A percentile compares a stretch with the other conserved stretches of the same genome.
Conservation (phyloP, 2,888 invertebrate species). For the Heliconius aoede region DNA sequence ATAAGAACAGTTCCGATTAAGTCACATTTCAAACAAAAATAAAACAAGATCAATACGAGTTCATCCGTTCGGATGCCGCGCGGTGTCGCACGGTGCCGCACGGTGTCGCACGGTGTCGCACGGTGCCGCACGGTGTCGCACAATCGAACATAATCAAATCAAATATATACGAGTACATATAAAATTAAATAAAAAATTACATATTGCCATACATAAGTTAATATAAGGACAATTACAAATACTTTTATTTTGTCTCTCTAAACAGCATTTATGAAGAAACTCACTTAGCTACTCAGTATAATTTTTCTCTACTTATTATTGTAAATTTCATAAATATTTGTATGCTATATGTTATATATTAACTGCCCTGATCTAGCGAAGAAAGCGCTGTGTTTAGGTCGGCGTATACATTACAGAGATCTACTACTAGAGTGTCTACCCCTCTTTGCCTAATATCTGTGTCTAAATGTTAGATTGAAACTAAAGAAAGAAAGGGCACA, state of each 20-base stretch:
- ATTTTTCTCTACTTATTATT: not conserved
- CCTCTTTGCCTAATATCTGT: not conserved
- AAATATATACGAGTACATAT: not conserved
- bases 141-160: not conserved
- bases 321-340: not conserved
- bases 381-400: no score
- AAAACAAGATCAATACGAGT: no score
- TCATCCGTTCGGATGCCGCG: no score
- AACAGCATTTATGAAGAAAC: slow-evolving; percentile 8
- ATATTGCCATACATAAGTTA: not conserved
- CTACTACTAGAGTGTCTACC: not conserved
- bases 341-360: no score
- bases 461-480: not conserved
- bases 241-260: not conserved
- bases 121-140: no score
- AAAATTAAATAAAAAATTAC: not conserved
- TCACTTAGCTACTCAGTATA: not conserved
- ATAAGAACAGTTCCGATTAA: no score
- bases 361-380: no score
- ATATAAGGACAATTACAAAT: not conserved
- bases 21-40: no score
- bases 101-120: no score
- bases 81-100: no score
- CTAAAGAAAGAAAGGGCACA: slow-evolving; percentile 1
- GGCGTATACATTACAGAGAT: no score